Conservation (phyloP, 2,797 vertebrate genomes). For the Holocentrus rufus region DNA sequence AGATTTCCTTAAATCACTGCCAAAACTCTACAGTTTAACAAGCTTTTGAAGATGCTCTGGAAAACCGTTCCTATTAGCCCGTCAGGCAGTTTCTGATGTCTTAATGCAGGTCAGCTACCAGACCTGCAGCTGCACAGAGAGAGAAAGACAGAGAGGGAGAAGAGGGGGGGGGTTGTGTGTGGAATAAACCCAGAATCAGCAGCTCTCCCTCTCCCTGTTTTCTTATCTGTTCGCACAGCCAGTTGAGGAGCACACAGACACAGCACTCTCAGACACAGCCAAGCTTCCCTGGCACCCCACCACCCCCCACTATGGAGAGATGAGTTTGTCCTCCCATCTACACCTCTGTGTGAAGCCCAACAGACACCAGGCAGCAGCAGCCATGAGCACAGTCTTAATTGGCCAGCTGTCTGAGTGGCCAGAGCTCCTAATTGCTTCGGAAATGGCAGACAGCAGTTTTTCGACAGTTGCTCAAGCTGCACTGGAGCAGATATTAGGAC, state of each 20-base stretch:
- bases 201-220: slow-evolving; percentile 66
- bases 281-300: slow-evolving; percentile 75
- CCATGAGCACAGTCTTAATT: slow-evolving; percentile 65
- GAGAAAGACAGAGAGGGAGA: slow-evolving; percentile 45
- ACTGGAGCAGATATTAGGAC: slow-evolving; percentile 23
- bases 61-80: slow-evolving; percentile 73
- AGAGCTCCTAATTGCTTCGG: slow-evolving; percentile 67
- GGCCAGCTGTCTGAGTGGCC: slow-evolving; percentile 73
- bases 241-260: slow-evolving; percentile 70
- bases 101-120: slow-evolving; percentile 80
- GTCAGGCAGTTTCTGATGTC: slow-evolving; percentile 76
- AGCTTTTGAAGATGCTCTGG: slow-evolving; percentile 77
- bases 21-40: slow-evolving; percentile 75
- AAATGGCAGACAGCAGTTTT: slow-evolving; percentile 48
- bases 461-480: slow-evolving; percentile 24
- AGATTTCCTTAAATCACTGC: slow-evolving; percentile 80
- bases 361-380: slow-evolving; percentile 72
- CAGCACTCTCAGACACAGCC: slow-evolving; percentile 63
- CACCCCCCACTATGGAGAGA: slow-evolving; percentile 62
- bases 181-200: slow-evolving; percentile 74
- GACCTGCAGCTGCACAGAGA: slow-evolving; percentile 75
- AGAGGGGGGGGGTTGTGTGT: neutral
- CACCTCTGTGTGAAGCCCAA: slow-evolving; percentile 74
- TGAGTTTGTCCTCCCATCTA: slow-evolving; percentile 72
- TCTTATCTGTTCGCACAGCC: slow-evolving; percentile 81